Evolutionary conservation across 1,140 invertebrate species (phyloP), one percentile per base, ranked within the genome.

Genomic region (Conus betulinus): DNA sequence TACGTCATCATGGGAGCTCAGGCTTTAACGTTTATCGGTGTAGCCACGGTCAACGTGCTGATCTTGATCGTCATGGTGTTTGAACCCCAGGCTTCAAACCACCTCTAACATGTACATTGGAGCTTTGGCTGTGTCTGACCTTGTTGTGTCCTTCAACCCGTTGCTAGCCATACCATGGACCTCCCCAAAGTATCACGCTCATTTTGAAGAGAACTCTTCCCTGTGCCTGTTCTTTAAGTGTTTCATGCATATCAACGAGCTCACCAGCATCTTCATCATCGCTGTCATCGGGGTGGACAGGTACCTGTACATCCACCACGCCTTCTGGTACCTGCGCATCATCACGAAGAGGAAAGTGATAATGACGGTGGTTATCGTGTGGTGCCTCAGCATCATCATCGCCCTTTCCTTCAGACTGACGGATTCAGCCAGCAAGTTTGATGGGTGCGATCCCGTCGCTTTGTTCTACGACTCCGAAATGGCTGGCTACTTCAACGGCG

Each of bases 201-300:
- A 78, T 0, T 78, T 78, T n/a, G 74, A 25, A 23, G n/a, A 15
- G 11, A 11, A 63, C 60, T 0, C 60, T 63, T 20, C 60, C 11
- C 74, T 78, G 74, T 25, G 74, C 27, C 1, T 78, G 23, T 78
- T 78, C 74, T 78, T 78, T 23, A 78, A 78, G 74, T 78, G 74
- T n/a, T n/a, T 78, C 10, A 0, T 78, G 27, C 4, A 78, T 5
- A 10, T 78, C 23, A 78, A n/a, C 23, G 74, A 78, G 74, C 23
- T 39, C 15, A 25, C 74, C 74, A 78, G 74, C 74, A 10, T 78
- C 23, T n/a, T 78, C 74, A 39, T 39, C 27, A 39, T 78, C 23
- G 27, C 23, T n/a, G 23, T 5, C 23, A 25, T 78, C 74, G 74
- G 74, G 8, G n/a, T 78, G 27, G 74, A 78, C 27, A 11, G 74